phyloP scores from a whole-genome alignment of 2,113 vertebrate species.

The Xenotilapia flavipinnis region DNA sequence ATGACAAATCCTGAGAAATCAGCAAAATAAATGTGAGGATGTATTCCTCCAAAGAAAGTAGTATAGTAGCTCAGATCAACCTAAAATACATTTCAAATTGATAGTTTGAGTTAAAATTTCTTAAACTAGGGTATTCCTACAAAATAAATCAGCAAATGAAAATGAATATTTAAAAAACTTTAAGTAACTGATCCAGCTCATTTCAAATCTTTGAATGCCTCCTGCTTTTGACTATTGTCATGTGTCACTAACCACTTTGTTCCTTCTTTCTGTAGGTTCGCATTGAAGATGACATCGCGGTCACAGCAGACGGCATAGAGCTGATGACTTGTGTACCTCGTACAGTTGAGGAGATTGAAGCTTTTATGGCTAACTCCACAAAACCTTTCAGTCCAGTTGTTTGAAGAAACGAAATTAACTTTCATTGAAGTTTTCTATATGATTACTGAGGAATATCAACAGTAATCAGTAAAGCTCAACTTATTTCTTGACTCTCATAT shows the following conservation, averaged over 20 bases:
- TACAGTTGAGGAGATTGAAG: slow-evolving; percentile 90
- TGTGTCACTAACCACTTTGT: background rate
- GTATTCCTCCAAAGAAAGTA: background rate
- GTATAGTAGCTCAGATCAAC: background rate
- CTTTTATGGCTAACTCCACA: slow-evolving; percentile 78
- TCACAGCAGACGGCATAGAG: slow-evolving; percentile 81
- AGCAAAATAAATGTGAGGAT: background rate
- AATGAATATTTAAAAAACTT: background rate
- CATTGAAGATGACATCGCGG: slow-evolving; percentile 87
- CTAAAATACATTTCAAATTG: background rate
- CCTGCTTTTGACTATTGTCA: background rate
- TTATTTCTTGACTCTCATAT: background rate
- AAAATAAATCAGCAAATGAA: background rate
- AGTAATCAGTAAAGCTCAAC: background rate
- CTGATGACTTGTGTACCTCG: slow-evolving; percentile 91
- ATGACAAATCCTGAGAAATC: background rate
- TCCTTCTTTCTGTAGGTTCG: slow-evolving; percentile 76
- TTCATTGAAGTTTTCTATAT: background rate
- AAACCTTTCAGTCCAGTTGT: slow-evolving; percentile 59
- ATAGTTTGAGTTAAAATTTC: background rate
- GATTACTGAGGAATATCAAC: background rate
- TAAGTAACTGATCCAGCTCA: background rate
- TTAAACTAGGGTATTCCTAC: background rate
- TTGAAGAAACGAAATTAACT: slow-evolving; percentile 1
- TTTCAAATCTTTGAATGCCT: background rate